Base-by-base conservation (phyloP, 2,888 invertebrate genomes). In the Dryomyza anilis region DNA sequence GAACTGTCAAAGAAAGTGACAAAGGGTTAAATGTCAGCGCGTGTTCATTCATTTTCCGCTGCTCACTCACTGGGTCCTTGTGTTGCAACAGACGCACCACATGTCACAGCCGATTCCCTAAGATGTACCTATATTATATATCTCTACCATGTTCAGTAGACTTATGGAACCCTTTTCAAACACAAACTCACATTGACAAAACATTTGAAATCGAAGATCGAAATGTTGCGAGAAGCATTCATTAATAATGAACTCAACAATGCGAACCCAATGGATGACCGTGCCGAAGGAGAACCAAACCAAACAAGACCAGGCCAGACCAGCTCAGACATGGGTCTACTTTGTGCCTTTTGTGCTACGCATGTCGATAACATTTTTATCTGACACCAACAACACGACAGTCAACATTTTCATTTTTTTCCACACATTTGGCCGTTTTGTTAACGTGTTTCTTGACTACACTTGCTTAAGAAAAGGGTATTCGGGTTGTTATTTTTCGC, bases 1-100 rank as follows among this genome's bases (percentile, higher is more conserved):
- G 76, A 76, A 77, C 73, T 76, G 77, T 76, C 76, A 76, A 74
- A 69, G 72, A 70, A 71, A 72, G 71, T 76, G 76, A 76, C 76
- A 77, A 76, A 76, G 77, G 76, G 75, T 77, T 76, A 76, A 69
- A 70, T 77, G 75, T 75, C 77, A 72, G 53, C 39, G 64, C 59
- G 60, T 63, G 56, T 57, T 56, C 53, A 45, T 62, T 57, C 58
- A 39, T 30, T 61, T 23, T 27, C 55, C 57, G 36, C 25, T 48
- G n/a, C 29, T 8, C 50, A 25, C 50, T 50, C 25, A 50, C 50
- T 50, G 14, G n/a, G 39, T 39, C 14, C 3, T 3, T 39, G 39
- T 14, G 39, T 39, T n/a, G n/a, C n/a, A n/a, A n/a, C n/a, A n/a
- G n/a, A n/a, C n/a, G n/a, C n/a, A n/a, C n/a, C n/a, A n/a, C n/a